Percentiles rank a stretch among this genome's conserved stretches.
Conservation (phyloP, 2,888 invertebrate species). For the Aspidiotus destructor region DNA sequence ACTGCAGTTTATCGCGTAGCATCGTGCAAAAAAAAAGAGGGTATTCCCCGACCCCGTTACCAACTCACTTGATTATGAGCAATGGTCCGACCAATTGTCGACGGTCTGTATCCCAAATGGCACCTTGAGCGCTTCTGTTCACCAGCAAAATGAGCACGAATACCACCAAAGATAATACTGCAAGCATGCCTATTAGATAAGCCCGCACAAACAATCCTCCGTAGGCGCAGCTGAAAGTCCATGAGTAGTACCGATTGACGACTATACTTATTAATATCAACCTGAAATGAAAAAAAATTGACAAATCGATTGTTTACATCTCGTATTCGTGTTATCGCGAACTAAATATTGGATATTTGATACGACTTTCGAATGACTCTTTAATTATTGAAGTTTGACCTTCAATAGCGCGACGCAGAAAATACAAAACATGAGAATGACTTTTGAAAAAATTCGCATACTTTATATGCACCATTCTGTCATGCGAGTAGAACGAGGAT, state of each 20-base stretch:
- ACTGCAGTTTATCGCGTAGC: no score
- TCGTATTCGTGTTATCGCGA: no score
- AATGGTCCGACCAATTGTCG: constrained; percentile 61
- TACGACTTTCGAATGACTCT: no score
- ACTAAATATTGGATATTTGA: no score
- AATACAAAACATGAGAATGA: no score
- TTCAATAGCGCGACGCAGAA: no score
- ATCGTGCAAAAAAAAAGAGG: background rate
- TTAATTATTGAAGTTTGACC: no score
- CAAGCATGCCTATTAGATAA: constrained; percentile 61
- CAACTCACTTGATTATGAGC: constrained; percentile 57
- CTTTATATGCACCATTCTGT: no score
- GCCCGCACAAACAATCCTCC: constrained; percentile 63
- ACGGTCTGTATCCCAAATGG: constrained; percentile 63
- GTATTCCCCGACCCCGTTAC: background rate
- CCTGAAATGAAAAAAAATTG: constrained; percentile 44
- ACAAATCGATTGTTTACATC: no score
- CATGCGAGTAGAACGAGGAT: no score
- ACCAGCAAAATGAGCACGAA: constrained; percentile 56
- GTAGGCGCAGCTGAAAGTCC: constrained; percentile 58
- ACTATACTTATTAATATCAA: constrained; percentile 55
- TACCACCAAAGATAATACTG: constrained; percentile 54
- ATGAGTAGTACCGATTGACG: constrained; percentile 54
- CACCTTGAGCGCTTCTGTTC: constrained; percentile 63
- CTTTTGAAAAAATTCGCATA: no score